Base-by-base conservation (phyloP, 2,888 invertebrate genomes). In the Drosophila sordidula region DNA sequence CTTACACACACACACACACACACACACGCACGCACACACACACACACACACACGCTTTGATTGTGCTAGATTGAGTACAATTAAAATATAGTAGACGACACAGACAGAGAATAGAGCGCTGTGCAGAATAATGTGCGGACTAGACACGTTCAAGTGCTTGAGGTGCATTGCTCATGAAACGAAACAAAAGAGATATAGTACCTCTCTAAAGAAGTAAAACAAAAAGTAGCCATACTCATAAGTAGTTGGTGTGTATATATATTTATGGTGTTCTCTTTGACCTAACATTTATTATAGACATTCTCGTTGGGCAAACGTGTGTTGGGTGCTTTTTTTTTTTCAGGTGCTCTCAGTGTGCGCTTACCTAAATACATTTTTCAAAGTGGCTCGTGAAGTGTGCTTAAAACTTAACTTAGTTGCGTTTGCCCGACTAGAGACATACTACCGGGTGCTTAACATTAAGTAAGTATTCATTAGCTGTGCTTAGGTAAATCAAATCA, bases 391-490 rank as follows among this genome's bases (percentile, higher is more conserved):
- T 59, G 51, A 34, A 56, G 56, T 68, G 67, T 77, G 77, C 77
- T 77, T 77, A 77, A 22, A 45, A 38, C 54, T 58, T 77, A 77
- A 67, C 77, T 77, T 77, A 77, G 64, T 74, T 71, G 41, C 51
- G 47, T 46, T 47, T 63, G 62, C 42, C 47, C 36, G 57, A 52
- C 58, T 55, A 69, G 64, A 54, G 62, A 71, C 68, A 65, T 81
- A 84, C 75, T 70, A 70, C 84, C 64, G 80, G 69, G 85, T 84
- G 83, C 83, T 84, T 85, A 83, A 54, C 57, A 45, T 49, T 85
- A 76, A 80, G 55, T 77, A 68, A 72, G 68, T 82, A 79, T 76
- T 80, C 51, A 73, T 79, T 77, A 75, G 66, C 67, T 72, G 85
- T 85, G 83, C 85, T 84, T 75, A 75, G 69, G 54, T 69, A 50